A percentile compares a stretch with the other conserved stretches of the same genome.
Conservation (phyloP, 2,113 vertebrate genomes). For the Apteryx mantelli region DNA sequence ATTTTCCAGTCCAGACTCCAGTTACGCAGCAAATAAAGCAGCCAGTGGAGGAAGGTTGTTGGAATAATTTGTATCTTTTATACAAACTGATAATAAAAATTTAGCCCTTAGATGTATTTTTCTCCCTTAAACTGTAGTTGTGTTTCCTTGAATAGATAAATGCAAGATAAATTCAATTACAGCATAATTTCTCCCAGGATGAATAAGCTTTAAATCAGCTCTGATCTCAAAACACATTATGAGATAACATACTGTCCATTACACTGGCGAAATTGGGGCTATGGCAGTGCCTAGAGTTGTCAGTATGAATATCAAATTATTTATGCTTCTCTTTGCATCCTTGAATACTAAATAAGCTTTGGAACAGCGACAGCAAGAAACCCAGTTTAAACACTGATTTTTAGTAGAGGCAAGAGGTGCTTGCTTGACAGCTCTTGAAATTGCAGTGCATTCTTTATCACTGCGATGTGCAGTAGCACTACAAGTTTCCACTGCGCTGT, state of each 20-base stretch:
- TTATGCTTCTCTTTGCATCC: constrained; percentile 38
- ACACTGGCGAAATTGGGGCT: constrained; percentile 4
- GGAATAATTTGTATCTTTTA: constrained; percentile 47
- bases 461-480: neutral
- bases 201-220: constrained; percentile 71
- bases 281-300: neutral
- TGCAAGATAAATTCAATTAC: constrained; percentile 73
- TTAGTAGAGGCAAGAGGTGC: neutral
- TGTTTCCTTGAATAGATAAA: constrained; percentile 53
- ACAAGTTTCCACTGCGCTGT: neutral
- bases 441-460: neutral
- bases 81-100: constrained; percentile 45
- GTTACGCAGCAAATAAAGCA: neutral
- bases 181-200: constrained; percentile 52
- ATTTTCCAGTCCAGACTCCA: neutral
- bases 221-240: constrained; percentile 50
- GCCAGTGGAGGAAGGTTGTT: neutral
- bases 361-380: neutral
- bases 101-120: constrained; percentile 35
- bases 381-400: neutral
- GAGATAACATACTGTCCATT: constrained; percentile 65
- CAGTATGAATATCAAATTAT: constrained; percentile 48
- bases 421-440: neutral
- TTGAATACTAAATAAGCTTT: neutral
- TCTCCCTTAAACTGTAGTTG: constrained; percentile 44